Evolutionary conservation across 2,797 vertebrate genomes (phyloP).

Genomic region (Sebastolobus alascanus): DNA sequence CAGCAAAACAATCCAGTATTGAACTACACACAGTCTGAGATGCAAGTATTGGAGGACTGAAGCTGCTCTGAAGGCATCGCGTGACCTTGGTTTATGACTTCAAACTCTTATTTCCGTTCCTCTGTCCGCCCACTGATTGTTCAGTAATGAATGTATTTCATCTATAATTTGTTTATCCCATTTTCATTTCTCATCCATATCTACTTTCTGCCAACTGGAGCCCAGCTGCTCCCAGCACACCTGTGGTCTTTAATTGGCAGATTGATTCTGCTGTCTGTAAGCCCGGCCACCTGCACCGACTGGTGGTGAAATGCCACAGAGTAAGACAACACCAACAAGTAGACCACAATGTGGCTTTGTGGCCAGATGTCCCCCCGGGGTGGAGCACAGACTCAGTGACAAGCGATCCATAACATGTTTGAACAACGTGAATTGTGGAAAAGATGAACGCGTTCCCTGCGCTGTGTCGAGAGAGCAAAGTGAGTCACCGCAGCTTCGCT

Average conservation of each 20-base stretch:
- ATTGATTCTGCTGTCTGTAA: conserved; percentile 63
- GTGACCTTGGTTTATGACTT: conserved; percentile 14
- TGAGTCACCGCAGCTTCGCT: conserved; percentile 52
- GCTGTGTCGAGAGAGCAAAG: conserved; percentile 4
- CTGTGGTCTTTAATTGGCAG: conserved; percentile 59
- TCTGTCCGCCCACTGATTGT: not conserved
- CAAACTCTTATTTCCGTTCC: not conserved
- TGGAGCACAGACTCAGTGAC: conserved; percentile 2
- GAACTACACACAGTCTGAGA: not conserved
- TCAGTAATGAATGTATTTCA: conserved; percentile 22
- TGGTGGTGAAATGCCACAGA: conserved; percentile 48
- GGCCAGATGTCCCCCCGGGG: conserved; percentile 15
- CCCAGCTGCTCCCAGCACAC: conserved; percentile 45
- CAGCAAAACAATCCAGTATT: not conserved
- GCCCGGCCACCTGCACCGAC: conserved; percentile 48
- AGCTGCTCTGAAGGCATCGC: not conserved
- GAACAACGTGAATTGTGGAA: conserved; percentile 10
- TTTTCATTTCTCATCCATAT: conserved; percentile 31
- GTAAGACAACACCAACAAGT: conserved; percentile 39
- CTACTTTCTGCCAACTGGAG: conserved; percentile 42
- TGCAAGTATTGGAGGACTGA: not conserved
- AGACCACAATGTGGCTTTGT: conserved; percentile 12
- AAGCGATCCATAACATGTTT: conserved; percentile 17
- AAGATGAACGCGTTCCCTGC: conserved; percentile 29
- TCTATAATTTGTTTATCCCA: not conserved